Conservation (phyloP, 2,888 invertebrate genomes). For the Cheilosia variabilis region DNA sequence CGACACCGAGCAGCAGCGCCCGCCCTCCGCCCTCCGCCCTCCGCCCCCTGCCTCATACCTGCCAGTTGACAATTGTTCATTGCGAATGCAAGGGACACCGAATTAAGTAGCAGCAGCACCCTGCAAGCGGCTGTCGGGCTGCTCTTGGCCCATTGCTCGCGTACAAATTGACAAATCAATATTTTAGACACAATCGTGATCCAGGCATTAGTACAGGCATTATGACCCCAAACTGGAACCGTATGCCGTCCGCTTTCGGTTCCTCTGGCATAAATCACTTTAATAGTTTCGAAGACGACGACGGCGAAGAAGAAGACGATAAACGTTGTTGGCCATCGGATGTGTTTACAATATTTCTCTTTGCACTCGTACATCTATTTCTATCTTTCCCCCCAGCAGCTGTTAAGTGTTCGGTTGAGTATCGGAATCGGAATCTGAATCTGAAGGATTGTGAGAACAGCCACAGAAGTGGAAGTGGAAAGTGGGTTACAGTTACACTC, state of each 20-base stretch:
- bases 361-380: constrained; percentile 5
- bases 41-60: constrained; percentile 15
- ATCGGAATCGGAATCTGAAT: constrained; percentile 51
- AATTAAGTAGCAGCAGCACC: constrained; percentile 35
- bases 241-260: constrained; percentile 51
- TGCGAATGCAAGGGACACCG: constrained; percentile 36
- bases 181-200: constrained; percentile 75
- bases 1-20: constrained; percentile 17
- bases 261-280: constrained; percentile 65
- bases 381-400: constrained; percentile 27
- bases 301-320: constrained; percentile 29
- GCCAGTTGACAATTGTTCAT: constrained; percentile 65
- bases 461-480: constrained; percentile 63
- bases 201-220: constrained; percentile 67
- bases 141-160: constrained; percentile 53
- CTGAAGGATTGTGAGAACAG: constrained; percentile 39
- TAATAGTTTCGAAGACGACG: constrained; percentile 45
- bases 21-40: constrained; percentile 7
- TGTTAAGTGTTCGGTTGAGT: constrained; percentile 60
- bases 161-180: constrained; percentile 76
- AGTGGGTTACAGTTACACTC: constrained; percentile 29
- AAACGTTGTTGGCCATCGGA: constrained; percentile 49
- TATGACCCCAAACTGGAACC: constrained; percentile 68
- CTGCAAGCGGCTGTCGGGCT: not conserved
- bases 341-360: constrained; percentile 33